Conservation (phyloP, 1,140 invertebrate genomes). For the Oryctes rhinoceros region DNA sequence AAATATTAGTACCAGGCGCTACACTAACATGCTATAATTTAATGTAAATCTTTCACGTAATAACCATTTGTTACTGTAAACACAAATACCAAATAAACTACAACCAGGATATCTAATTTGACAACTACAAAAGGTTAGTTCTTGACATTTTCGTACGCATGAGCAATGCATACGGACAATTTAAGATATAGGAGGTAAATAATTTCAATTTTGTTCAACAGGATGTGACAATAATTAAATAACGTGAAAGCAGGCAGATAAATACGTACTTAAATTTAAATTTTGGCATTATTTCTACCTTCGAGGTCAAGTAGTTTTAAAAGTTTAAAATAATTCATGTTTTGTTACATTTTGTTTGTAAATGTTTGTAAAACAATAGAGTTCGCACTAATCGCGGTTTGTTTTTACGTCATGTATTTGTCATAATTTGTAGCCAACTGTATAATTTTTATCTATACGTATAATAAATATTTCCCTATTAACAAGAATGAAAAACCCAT, state of each 20-base stretch:
- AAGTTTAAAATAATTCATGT: slow-evolving; percentile 11
- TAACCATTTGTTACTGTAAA: slow-evolving; percentile 35
- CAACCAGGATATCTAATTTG: slow-evolving; percentile 12
- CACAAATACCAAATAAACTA: slow-evolving; percentile 28
- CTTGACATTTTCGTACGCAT: slow-evolving; percentile 39
- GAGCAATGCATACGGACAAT: not conserved
- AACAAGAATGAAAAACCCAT: too few relatives aligned
- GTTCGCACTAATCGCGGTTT: not conserved
- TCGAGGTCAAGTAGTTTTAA: not conserved
- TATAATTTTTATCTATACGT: too few relatives aligned
- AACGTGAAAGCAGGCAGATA: not conserved
- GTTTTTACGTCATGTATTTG: not conserved
- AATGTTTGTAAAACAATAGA: not conserved
- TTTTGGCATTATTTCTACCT: slow-evolving; percentile 32
- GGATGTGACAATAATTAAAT: not conserved
- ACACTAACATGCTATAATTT: slow-evolving; percentile 31
- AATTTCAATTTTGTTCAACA: not conserved
- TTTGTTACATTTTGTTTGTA: slow-evolving; percentile 1
- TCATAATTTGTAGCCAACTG: too few relatives aligned
- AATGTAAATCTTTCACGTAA: not conserved
- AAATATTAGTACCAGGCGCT: slow-evolving; percentile 9
- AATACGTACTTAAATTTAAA: slow-evolving; percentile 41
- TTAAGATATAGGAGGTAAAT: not conserved
- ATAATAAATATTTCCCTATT: too few relatives aligned
- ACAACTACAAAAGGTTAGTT: slow-evolving; percentile 40